Base-by-base conservation (phyloP, 2,888 invertebrate species). In the Ernsta delagoae region DNA sequence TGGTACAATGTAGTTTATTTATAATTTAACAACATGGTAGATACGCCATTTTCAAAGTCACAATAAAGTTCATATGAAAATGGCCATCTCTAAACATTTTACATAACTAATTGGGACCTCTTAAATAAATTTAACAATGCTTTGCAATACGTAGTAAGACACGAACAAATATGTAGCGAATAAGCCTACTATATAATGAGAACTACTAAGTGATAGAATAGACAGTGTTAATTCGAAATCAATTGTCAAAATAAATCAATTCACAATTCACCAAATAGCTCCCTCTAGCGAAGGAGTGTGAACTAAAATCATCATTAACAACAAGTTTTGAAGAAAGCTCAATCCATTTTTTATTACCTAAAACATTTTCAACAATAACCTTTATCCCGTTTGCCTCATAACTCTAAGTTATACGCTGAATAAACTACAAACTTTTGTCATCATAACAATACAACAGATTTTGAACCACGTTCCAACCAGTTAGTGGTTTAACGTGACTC, bases 1-100 rank as follows among this genome's bases (percentile, higher is more conserved):
- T 95, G 95, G 95, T 95, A 95, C 95, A 95, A 95, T 95, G 95
- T 95, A 94, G 94, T 95, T 95, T 94, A 94, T 94, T 92, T 92
- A 93, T 93, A 93, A 94, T 93, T 93, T 94, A 95, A 94, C 94
- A 94, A 94, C 94, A 92, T 93, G 94, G 90, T 91, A 89, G 93
- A 87, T 88, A 84, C 80, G 88, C 90, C 93, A 92, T 90, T 92
- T 92, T 87, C 92, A 93, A 87, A 88, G 79, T 81, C 84, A 83
- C 88, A 81, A 73, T 72, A 71, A 75, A 78, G 86, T 83, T 83
- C 79, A 83, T 82, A 88, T 90, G 93, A 92, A 92, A 94, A 92
- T 90, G 91, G 89, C 85, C 80, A 91, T 84, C 92, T 85, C 94
- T 93, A 93, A 92, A 93, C 88, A 87, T 90, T 88, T 87, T 90